phyloP scores from a whole-genome alignment of 2,113 vertebrate genomes.

The Holacanthus passer region DNA sequence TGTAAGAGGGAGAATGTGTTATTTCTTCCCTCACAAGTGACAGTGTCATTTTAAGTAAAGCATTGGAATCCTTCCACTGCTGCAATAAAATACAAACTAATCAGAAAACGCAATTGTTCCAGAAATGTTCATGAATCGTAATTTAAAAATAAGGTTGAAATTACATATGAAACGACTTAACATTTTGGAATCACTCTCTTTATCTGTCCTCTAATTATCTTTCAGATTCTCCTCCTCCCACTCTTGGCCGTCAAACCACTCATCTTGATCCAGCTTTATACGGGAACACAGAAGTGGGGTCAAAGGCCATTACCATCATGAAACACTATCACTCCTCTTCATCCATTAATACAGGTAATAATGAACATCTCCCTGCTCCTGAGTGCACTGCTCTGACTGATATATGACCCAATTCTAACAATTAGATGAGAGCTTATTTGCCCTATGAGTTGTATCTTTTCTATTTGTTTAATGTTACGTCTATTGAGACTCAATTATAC shows the following conservation, averaged over 20 bases:
- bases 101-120: background rate
- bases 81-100: background rate
- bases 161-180: background rate
- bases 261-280: conserved; percentile 76
- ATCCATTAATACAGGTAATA: conserved; percentile 72
- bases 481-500: conserved; percentile 52
- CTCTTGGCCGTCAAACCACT: conserved; percentile 68
- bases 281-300: conserved; percentile 66
- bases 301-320: conserved; percentile 66
- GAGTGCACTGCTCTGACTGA: conserved; percentile 60
- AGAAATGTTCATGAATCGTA: background rate
- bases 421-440: conserved; percentile 48
- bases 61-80: background rate
- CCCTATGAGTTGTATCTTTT: conserved; percentile 42
- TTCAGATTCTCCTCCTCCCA: conserved; percentile 73
- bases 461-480: conserved; percentile 57
- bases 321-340: conserved; percentile 77
- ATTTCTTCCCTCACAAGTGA: background rate
- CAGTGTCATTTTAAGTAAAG: background rate
- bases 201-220: conserved; percentile 67
- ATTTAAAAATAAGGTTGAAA: conserved; percentile 4
- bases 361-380: conserved; percentile 61
- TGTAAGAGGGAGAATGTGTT: background rate
- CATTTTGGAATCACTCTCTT: conserved; percentile 38
- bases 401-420: conserved; percentile 54